These are phyloP conservation scores for Columba guinea DNA, from an alignment of 2,797 vertebrate species.

Conservation along the genomic window DNA sequence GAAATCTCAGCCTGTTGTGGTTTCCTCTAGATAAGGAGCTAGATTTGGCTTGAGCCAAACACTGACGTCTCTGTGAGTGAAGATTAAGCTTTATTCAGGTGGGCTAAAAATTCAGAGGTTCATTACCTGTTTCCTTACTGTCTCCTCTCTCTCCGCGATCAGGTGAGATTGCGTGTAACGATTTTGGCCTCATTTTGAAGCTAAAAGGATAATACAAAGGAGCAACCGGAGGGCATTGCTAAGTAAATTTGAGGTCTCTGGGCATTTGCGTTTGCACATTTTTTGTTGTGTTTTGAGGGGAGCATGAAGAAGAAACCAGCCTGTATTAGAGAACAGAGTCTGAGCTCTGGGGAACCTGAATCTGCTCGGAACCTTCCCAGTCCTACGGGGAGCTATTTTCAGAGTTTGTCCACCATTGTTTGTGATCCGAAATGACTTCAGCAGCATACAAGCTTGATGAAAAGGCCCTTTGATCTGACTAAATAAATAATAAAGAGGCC, in stretches of 20 bases:
- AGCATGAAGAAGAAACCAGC: neutral
- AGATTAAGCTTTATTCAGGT: neutral
- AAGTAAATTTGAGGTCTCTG: neutral
- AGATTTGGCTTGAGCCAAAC: neutral
- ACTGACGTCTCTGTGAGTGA: neutral
- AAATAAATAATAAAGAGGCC: slow-evolving; percentile 77
- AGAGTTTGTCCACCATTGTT: slow-evolving; percentile 77
- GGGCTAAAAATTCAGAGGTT: neutral
- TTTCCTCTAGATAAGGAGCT: neutral
- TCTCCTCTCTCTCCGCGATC: neutral
- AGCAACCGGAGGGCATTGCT: neutral
- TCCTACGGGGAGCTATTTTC: slow-evolving; percentile 74
- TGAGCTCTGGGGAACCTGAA: neutral
- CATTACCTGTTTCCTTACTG: neutral
- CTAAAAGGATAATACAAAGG: neutral
- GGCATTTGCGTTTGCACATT: neutral
- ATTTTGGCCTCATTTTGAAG: neutral
- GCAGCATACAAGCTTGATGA: slow-evolving; percentile 76
- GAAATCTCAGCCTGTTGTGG: slow-evolving; percentile 1
- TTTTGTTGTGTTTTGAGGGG: neutral
- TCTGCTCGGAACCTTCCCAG: slow-evolving; percentile 45
- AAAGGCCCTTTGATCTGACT: slow-evolving; percentile 79
- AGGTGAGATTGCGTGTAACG: neutral
- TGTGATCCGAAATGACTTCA: slow-evolving; percentile 77
- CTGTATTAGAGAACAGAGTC: neutral